Conservation (phyloP, 1,140 invertebrate species). For the Myzus persicae region DNA sequence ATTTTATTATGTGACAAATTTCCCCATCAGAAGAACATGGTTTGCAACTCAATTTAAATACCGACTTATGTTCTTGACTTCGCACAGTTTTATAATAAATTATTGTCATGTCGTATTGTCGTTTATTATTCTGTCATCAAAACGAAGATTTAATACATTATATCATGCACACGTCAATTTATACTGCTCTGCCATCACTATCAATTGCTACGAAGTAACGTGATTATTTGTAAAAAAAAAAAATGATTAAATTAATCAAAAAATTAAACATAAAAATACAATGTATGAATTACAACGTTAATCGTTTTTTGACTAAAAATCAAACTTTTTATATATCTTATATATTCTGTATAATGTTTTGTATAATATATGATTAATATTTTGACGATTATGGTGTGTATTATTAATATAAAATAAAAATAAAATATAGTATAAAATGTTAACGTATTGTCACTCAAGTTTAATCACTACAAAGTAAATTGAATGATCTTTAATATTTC, state of each 20-base stretch:
- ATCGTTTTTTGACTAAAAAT: too few relatives aligned
- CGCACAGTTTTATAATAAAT: background rate
- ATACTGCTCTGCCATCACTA: background rate
- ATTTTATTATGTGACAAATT: slow-evolving; percentile 35
- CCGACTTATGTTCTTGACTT: background rate
- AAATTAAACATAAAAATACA: too few relatives aligned
- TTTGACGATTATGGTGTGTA: background rate
- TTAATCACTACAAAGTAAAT: too few relatives aligned
- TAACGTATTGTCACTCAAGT: too few relatives aligned
- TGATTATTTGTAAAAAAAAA: background rate
- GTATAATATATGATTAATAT: too few relatives aligned
- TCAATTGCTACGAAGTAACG: background rate
- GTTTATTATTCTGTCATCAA: background rate
- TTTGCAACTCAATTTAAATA: slow-evolving; percentile 5
- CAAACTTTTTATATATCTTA: too few relatives aligned
- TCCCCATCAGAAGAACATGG: background rate
- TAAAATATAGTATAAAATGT: too few relatives aligned
- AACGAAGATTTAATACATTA: background rate
- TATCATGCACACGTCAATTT: background rate
- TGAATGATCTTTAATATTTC: too few relatives aligned
- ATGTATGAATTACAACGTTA: background rate
- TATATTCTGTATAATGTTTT: too few relatives aligned
- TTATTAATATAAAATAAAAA: background rate
- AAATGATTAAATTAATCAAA: background rate
- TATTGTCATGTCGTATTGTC: background rate